Base-by-base conservation (phyloP, 2,888 invertebrate genomes). In the Nomada ferruginata region DNA sequence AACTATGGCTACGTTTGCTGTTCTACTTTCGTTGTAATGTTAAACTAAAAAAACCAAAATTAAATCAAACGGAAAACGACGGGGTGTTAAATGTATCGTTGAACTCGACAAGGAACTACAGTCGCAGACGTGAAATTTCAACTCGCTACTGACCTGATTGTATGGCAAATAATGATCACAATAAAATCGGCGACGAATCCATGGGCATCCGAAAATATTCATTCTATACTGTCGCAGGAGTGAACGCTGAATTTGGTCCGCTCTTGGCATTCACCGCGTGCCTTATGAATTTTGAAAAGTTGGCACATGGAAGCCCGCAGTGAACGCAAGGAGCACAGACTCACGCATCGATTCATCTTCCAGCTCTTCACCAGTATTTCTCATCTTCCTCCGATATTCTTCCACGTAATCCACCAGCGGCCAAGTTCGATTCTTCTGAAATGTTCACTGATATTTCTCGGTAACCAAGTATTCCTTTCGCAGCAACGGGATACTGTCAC, bases 261-360 rank as follows among this genome's bases (percentile, higher is more conserved):
- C 98, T 97, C 98, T 98, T 98, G 98, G 98, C 98, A 98, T 98
- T 98, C 98, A 98, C 98, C 98, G 98, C 98, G 98, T 98, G 98
- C 98, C 98, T 98, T 98, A 98, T 98, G 98, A 96, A 95, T 94
- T 94, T 94, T 93, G 91, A 92, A 94, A 93, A 94, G 92, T 94
- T 95, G 95, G 96, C 96, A 98, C 98, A 98, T 96, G 95, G 96
- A 98, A 97, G 96, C 97, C 96, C 96, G 96, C 97, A 97, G 97
- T 98, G 98, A 97, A 98, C 96, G 97, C 98, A 96, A 97, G 97
- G 97, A 97, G 97, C 93, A 92, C 87, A 93, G 93, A 93, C 93
- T 93, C 93, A 93, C 89, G 78, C 69, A 69, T 86, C 79, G 5
- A 36, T 85, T 79, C 64, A 36, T 42, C 59, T 9, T 47, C 20